Evolutionary conservation across 2,113 vertebrate genomes (phyloP), one percentile per base, ranked within the genome.

Genomic region (Piaya cayana): DNA sequence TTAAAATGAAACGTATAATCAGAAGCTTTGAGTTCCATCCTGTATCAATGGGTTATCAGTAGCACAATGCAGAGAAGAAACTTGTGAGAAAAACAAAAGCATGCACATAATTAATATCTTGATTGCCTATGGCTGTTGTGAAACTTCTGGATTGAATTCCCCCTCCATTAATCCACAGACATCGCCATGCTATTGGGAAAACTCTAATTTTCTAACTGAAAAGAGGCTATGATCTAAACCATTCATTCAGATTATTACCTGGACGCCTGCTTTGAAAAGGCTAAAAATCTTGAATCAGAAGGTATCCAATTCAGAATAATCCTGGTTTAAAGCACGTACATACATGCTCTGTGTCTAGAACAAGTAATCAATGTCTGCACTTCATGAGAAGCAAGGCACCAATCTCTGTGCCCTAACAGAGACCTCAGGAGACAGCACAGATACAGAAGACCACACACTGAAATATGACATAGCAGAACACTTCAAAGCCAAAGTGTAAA

Each of bases 31-130:
- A 3, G 19, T 79, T 50, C 42, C 18, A 10, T 30, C 37, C 37
- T 6, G 4, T 37, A 68, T 19, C 30, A 14, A 29, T 17, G 15
- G 1, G 6, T 72, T 82, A 42, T 50, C 42, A 52, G 12, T 32
- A 39, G 8, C 11, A 16, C 10, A 78, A 72, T 3, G 2, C 12
- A 39, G 36, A 90, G 32, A 87, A 83, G 5, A 63, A 78, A 63
- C 29, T 56, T 68, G 8, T 59, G 29, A 83, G 17, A 80, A 95
- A 77, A n/a, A 64, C 16, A 39, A 4, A 32, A 53, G 52, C 16
- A 11, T 2, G 1, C 23, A 30, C 8, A n/a, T 4, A 1, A 2
- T 30, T 56, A 62, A 30, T 6, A 19, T 53, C 32, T 77, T 58
- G 37, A 15, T 14, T 87, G 36, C 3, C 34, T 26, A n/a, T n/a